A percentile compares a stretch with the other conserved stretches of the same genome.
These are phyloP conservation scores for Grantiella picta DNA, from an alignment of 2,113 vertebrate species.

Conservation along the genomic window DNA sequence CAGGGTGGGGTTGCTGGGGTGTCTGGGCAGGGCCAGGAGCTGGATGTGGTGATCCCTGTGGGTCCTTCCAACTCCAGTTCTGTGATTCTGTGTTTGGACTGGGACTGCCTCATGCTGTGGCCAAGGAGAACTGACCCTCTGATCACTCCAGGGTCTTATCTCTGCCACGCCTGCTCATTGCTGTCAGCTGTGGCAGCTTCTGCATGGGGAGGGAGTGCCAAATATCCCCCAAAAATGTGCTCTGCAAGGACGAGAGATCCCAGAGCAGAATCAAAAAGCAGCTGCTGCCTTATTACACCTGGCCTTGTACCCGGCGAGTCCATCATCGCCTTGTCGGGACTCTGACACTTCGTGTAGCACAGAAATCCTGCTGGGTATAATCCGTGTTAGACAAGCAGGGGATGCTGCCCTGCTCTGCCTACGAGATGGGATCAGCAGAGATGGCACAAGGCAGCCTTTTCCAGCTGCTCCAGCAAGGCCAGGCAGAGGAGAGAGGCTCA, in stretches of 20 bases:
- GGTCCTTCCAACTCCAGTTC: not conserved
- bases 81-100: not conserved
- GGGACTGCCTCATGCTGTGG: not conserved
- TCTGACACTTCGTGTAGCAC: not conserved
- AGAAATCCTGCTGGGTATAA: not conserved
- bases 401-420: constrained; percentile 47
- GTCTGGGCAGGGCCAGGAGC: not conserved
- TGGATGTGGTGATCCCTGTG: not conserved
- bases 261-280: not conserved
- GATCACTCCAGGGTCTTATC: not conserved
- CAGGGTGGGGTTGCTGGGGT: not conserved
- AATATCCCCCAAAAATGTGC: not conserved
- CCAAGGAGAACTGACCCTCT: not conserved
- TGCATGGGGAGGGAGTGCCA: not conserved
- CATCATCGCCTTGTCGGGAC: not conserved
- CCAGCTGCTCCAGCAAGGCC: constrained; percentile 41
- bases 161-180: not conserved
- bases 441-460: constrained; percentile 24
- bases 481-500: constrained; percentile 7
- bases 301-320: not conserved
- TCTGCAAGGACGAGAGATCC: constrained; percentile 17
- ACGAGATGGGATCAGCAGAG: not conserved
- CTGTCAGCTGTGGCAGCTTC: not conserved
- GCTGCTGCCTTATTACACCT: constrained; percentile 26
- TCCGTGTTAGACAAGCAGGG: constrained; percentile 15